Evolutionary conservation across 2,888 invertebrate species (phyloP), one percentile per base, ranked within the genome.

Genomic region (Ypsolopha sequella): DNA sequence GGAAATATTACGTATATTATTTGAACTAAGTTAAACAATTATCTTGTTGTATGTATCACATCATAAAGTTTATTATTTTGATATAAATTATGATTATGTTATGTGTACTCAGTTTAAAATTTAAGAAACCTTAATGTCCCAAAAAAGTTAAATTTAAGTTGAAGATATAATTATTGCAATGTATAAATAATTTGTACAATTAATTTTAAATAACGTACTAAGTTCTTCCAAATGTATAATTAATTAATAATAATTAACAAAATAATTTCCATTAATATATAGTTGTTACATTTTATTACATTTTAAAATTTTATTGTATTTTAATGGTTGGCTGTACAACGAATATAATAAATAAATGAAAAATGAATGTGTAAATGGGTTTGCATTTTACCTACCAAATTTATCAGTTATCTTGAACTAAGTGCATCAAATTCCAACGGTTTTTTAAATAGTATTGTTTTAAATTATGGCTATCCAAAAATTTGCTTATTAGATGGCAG

Each of bases 241-340:
- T 24, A 24, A 24, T n/a, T 38, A 38, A 38, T 38, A n/a, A 10
- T 38, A 38, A 11, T 11, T 41, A 41, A 38, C 38, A 38, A 24
- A 38, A 41, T 41, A 6, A 43, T 43, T 43, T 43, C 43, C 43
- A 11, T 43, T 43, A 13, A 13, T 13, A n/a, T 41, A 13, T 43
- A 13, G 13, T 14, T 45, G 55, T 66, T 69, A 65, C 63, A 62
- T 67, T 66, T 61, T 52, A 61, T 56, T 65, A 64, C 60, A 64
- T 64, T 62, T 66, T n/a, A 53, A 66, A 66, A 64, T 65, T 64
- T 60, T 61, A 63, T 70, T 67, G 66, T 68, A 45, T 24, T 14
- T 24, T 48, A 68, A 74, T 68, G 69, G 68, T 74, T 72, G 76
- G 76, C 75, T 79, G 70, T 75, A 74, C 75, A 70, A 74, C 68